Evolutionary conservation across 1,140 invertebrate genomes (phyloP).

Genomic region (Drosophila ironensis): DNA sequence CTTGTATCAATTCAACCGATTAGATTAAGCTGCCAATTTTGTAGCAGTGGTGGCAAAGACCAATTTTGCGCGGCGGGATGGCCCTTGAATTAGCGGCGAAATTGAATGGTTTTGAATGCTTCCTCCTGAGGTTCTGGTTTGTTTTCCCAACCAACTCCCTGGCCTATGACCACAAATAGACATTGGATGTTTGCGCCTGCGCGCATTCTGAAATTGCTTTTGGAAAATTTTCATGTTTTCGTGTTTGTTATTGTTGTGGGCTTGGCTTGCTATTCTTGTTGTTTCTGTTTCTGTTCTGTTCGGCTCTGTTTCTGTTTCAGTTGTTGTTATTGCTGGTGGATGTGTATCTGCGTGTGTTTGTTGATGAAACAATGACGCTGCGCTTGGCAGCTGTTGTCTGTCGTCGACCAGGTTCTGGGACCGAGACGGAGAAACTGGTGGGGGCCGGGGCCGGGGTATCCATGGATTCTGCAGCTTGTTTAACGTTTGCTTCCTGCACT

Average conservation of each 20-base stretch:
- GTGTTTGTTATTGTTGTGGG: conserved; percentile 74
- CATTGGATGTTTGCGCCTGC: conserved; percentile 56
- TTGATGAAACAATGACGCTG: conserved; percentile 79
- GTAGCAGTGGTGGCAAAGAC: neutral
- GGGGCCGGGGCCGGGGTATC: conserved; percentile 1
- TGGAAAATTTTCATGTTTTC: conserved; percentile 49
- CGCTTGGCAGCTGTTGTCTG: conserved; percentile 77
- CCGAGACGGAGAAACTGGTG: conserved; percentile 6
- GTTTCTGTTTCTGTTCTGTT: conserved; percentile 49
- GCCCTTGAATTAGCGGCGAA: conserved; percentile 11
- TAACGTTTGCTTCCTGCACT: conserved; percentile 62
- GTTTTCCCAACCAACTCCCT: conserved; percentile 25
- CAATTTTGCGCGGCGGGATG: no score
- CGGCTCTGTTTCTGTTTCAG: conserved; percentile 47
- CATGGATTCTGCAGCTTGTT: conserved; percentile 47
- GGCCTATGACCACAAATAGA: conserved; percentile 26
- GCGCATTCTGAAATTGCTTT: conserved; percentile 63
- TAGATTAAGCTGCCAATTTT: no score
- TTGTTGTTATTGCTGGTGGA: conserved; percentile 38
- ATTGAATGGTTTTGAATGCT: conserved; percentile 53
- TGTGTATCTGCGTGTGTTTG: conserved; percentile 51
- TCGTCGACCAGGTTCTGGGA: conserved; percentile 20
- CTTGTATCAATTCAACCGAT: no score
- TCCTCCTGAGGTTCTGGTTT: conserved; percentile 36
- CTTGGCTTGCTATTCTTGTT: conserved; percentile 54